Conservation (phyloP, 2,113 vertebrate species). For the Pteruthius melanotis region DNA sequence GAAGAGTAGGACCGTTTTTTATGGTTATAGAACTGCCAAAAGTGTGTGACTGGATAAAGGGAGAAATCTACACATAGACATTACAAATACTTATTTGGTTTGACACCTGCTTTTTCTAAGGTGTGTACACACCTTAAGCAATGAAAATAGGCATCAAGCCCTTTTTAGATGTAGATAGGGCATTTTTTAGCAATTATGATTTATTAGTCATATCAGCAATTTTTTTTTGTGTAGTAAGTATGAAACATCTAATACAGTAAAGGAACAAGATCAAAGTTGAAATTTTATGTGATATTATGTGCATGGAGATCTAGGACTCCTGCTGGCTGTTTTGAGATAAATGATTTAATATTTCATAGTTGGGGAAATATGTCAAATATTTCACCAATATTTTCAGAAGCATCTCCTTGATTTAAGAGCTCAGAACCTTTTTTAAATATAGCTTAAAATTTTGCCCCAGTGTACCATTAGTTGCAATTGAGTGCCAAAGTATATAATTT, state of each 20-base stretch:
- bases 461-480: background rate
- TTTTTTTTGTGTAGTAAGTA: background rate
- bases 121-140: background rate
- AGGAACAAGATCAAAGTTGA: background rate
- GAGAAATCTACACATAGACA: background rate
- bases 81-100: background rate
- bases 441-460: background rate
- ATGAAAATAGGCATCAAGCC: background rate
- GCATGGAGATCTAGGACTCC: background rate
- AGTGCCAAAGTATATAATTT: background rate
- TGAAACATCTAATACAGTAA: background rate
- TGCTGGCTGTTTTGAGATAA: background rate
- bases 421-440: background rate
- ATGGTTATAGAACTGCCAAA: background rate
- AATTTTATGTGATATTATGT: background rate
- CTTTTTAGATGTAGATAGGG: background rate
- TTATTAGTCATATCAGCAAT: background rate
- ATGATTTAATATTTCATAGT: background rate
- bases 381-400: background rate
- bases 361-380: background rate
- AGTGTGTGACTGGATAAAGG: background rate
- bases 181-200: fast-evolving
- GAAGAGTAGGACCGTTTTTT: background rate
- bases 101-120: background rate
- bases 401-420: background rate